Conservation (phyloP, 2,888 invertebrate species). For the Heteromyza rotundicornis region DNA sequence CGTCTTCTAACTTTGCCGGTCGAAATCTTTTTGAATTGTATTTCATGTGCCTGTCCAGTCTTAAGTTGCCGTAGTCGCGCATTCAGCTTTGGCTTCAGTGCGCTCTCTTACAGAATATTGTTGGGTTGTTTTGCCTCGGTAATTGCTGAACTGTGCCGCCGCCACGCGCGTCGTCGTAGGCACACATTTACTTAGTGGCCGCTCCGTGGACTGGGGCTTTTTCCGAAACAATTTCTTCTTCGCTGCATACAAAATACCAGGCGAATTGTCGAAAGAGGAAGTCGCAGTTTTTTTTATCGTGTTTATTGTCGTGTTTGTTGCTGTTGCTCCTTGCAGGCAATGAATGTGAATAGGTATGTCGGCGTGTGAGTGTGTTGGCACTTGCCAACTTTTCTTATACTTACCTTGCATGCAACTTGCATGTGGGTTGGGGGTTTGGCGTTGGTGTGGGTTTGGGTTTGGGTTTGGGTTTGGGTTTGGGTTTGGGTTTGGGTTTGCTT, state of each 20-base stretch:
- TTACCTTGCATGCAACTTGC: conserved; percentile 3
- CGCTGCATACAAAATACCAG: neutral
- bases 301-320: conserved; percentile 23
- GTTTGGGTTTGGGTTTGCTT: neutral
- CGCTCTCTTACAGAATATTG: neutral
- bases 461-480: neutral
- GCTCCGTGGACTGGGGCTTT: too few relatives aligned
- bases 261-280: conserved; percentile 11
- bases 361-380: conserved; percentile 9
- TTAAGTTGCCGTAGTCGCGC: conserved; percentile 33
- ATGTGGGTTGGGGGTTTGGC: too few relatives aligned
- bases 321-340: neutral
- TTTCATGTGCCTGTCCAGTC: conserved; percentile 53
- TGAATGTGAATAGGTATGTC: neutral
- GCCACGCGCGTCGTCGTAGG: neutral
- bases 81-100: conserved; percentile 26
- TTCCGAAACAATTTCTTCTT: neutral
- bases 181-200: neutral
- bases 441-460: neutral
- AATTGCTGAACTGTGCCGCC: neutral
- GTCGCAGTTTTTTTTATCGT: conserved; percentile 37
- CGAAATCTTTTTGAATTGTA: conserved; percentile 59
- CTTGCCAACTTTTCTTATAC: conserved; percentile 1
- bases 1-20: conserved; percentile 59
- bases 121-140: too few relatives aligned